phyloP scores from a whole-genome alignment of 2,113 vertebrate species.

The Pipra filicauda region DNA sequence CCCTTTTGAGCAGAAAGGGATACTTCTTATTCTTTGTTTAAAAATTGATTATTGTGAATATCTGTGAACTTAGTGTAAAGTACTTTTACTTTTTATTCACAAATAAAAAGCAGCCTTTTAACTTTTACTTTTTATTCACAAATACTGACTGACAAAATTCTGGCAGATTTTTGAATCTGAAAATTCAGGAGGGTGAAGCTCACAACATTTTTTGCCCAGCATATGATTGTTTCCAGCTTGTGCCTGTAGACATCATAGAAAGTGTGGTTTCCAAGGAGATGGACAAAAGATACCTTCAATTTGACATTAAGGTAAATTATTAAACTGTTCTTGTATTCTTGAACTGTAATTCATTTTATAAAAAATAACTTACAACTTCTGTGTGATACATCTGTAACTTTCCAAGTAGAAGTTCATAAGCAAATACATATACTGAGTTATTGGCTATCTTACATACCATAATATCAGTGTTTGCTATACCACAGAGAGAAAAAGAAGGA shows the following conservation, averaged over 20 bases:
- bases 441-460: not conserved
- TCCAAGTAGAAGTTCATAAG: not conserved
- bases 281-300: constrained; percentile 96
- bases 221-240: constrained; percentile 95
- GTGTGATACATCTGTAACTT: not conserved
- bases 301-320: constrained; percentile 95
- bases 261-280: constrained; percentile 98
- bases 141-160: constrained; percentile 52
- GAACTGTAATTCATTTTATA: not conserved
- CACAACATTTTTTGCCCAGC: constrained; percentile 99
- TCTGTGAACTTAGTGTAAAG: not conserved
- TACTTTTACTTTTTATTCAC: constrained; percentile 23
- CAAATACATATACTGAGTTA: not conserved
- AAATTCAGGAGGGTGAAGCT: constrained; percentile 98
- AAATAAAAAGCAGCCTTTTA: constrained; percentile 18
- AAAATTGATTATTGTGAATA: not conserved
- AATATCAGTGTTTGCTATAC: not conserved
- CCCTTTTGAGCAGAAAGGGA: not conserved
- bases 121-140: constrained; percentile 29
- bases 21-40: not conserved
- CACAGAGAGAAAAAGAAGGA: not conserved
- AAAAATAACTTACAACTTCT: not conserved
- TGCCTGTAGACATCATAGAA: constrained; percentile 98
- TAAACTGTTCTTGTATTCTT: constrained; percentile 7
- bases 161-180: constrained; percentile 94